Conservation (phyloP, 2,888 invertebrate genomes). For the Micropterix aruncella region DNA sequence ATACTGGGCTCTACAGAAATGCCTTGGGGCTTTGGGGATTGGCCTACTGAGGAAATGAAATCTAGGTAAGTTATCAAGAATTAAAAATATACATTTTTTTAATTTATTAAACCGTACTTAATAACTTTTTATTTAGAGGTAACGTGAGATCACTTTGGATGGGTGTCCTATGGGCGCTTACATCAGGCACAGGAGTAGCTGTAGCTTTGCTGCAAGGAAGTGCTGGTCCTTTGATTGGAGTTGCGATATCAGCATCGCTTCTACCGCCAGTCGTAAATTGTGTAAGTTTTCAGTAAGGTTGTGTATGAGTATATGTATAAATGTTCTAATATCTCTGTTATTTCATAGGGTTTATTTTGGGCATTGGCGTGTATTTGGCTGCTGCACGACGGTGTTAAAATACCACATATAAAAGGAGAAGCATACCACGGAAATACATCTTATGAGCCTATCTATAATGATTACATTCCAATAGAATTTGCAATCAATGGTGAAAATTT, state of each 20-base stretch:
- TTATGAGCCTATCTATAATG: slow-evolving; percentile 53
- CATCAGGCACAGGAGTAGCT: slow-evolving; percentile 69
- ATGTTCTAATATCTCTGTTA: slow-evolving; percentile 2
- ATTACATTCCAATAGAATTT: slow-evolving; percentile 63
- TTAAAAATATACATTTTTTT: not conserved
- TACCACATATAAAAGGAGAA: slow-evolving; percentile 58
- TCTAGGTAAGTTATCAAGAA: slow-evolving; percentile 36
- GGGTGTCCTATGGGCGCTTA: slow-evolving; percentile 60
- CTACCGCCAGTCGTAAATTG: slow-evolving; percentile 78
- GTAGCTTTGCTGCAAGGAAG: slow-evolving; percentile 75
- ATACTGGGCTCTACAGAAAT: slow-evolving; percentile 57
- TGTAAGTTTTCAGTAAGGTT: slow-evolving; percentile 34
- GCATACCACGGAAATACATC: slow-evolving; percentile 44
- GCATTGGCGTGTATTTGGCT: slow-evolving; percentile 59
- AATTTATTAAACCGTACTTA: too few species aligned
- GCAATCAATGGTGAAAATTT: slow-evolving; percentile 45
- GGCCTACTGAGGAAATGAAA: slow-evolving; percentile 72
- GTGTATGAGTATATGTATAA: too few species aligned
- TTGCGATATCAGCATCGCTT: slow-evolving; percentile 80
- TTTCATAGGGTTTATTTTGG: slow-evolving; percentile 57
- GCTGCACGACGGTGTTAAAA: slow-evolving; percentile 49
- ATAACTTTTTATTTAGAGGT: slow-evolving; percentile 39
- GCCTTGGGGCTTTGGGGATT: slow-evolving; percentile 63
- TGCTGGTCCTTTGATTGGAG: slow-evolving; percentile 73
- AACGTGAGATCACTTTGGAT: slow-evolving; percentile 60